phyloP scores from a whole-genome alignment of 2,888 invertebrate species.

The Cerceris rybyensis region DNA sequence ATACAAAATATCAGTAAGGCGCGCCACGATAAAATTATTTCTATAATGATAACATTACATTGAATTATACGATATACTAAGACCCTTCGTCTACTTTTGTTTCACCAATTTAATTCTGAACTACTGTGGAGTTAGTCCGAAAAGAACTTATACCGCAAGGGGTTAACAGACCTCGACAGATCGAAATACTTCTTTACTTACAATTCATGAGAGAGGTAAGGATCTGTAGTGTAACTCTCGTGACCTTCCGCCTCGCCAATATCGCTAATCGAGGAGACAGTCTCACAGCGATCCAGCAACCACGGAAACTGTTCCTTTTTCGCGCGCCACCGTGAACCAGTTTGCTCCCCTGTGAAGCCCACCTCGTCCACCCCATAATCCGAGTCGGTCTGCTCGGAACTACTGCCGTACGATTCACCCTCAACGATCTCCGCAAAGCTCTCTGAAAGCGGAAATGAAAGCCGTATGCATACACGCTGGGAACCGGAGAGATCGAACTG shows the following conservation, averaged over 20 bases:
- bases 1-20: no score
- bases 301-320: slow-evolving; percentile 1
- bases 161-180: no score
- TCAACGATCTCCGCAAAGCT: slow-evolving; percentile 15
- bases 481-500: neutral
- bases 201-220: slow-evolving; percentile 52
- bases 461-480: slow-evolving; percentile 19
- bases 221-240: slow-evolving; percentile 41
- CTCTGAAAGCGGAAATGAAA: slow-evolving; percentile 59
- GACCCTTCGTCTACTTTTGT: no score
- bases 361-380: slow-evolving; percentile 33
- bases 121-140: no score
- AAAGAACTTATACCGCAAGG: no score
- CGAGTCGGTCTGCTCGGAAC: slow-evolving; percentile 10
- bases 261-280: slow-evolving; percentile 6
- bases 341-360: slow-evolving; percentile 19
- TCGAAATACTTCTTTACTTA: slow-evolving; percentile 26
- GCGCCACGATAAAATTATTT: no score
- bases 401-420: slow-evolving; percentile 9
- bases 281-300: slow-evolving; percentile 26
- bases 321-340: slow-evolving; percentile 9
- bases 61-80: no score
- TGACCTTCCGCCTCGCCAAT: slow-evolving; percentile 3
- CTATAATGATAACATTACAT: no score
- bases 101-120: no score